Evolutionary conservation across 2,113 vertebrate genomes (phyloP).

Genomic region (Arenaria interpres): DNA sequence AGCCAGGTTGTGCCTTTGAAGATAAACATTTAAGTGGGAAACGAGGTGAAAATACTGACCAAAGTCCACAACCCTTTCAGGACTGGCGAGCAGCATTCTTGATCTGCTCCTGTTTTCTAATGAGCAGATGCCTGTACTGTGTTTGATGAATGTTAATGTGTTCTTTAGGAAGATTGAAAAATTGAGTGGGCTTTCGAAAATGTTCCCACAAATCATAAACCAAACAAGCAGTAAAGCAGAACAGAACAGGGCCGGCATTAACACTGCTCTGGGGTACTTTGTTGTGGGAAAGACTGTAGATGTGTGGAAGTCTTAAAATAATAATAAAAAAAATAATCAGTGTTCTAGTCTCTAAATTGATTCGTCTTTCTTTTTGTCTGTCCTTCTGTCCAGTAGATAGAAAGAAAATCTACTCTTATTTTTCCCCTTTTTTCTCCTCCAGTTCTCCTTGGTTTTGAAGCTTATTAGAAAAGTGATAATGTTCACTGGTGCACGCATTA

Average conservation of each 20-base stretch:
- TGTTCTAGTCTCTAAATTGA: neutral
- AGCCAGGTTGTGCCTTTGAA: neutral
- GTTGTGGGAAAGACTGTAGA: neutral
- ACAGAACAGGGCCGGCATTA: neutral
- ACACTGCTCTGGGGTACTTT: neutral
- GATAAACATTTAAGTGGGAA: neutral
- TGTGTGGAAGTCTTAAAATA: neutral
- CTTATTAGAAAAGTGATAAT: neutral
- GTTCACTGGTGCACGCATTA: neutral
- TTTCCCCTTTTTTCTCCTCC: neutral
- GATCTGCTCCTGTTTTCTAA: neutral
- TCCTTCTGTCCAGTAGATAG: neutral
- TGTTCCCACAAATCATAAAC: neutral
- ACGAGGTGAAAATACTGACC: neutral
- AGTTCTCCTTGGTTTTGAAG: neutral
- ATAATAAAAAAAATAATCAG: fast-evolving
- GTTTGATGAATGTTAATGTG: neutral
- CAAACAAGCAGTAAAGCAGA: neutral
- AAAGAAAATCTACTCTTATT: neutral
- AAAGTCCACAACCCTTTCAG: neutral
- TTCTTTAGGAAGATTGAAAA: neutral
- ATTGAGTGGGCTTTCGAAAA: neutral
- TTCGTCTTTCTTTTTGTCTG: neutral
- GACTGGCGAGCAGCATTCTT: fast-evolving
- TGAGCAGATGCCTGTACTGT: neutral